phyloP scores from a whole-genome alignment of 2,888 invertebrate species.

The Oscheius myriophilus region DNA sequence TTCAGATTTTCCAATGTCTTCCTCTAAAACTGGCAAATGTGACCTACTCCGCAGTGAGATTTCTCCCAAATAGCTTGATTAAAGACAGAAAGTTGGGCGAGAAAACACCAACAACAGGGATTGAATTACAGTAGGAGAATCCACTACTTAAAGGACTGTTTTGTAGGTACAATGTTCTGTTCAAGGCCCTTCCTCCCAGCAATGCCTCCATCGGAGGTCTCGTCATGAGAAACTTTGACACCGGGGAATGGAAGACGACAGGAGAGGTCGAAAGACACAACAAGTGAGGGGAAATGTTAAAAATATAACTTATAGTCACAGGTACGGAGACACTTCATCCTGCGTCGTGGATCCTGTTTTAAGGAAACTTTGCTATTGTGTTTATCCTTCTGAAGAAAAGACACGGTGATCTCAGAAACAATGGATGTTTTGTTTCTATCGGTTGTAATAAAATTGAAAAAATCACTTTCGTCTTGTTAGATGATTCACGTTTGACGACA shows the following conservation, averaged over 20 bases:
- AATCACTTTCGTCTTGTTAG: too few relatives aligned
- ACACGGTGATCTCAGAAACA: neutral
- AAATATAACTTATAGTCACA: constrained; percentile 24
- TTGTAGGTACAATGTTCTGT: constrained; percentile 48
- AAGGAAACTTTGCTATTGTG: constrained; percentile 57
- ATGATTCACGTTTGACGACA: too few relatives aligned
- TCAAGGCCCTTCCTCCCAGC: constrained; percentile 47
- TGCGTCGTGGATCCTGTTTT: constrained; percentile 54
- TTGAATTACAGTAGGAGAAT: constrained; percentile 18
- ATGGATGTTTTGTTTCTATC: neutral
- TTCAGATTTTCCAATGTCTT: constrained; percentile 8
- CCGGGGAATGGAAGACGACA: constrained; percentile 37
- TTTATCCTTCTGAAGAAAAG: constrained; percentile 16
- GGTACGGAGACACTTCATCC: constrained; percentile 57
- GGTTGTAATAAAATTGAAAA: too few relatives aligned
- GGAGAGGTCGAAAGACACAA: constrained; percentile 60
- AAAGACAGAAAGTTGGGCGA: constrained; percentile 36
- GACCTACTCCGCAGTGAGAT: constrained; percentile 29
- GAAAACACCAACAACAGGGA: constrained; percentile 17
- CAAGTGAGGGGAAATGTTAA: constrained; percentile 32
- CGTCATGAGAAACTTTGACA: constrained; percentile 43
- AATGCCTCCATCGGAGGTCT: constrained; percentile 48
- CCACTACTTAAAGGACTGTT: neutral
- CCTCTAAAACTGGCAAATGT: constrained; percentile 24
- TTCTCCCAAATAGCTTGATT: constrained; percentile 35